phyloP scores from a whole-genome alignment of 2,797 vertebrate species.

The Acipenser ruthenus region DNA sequence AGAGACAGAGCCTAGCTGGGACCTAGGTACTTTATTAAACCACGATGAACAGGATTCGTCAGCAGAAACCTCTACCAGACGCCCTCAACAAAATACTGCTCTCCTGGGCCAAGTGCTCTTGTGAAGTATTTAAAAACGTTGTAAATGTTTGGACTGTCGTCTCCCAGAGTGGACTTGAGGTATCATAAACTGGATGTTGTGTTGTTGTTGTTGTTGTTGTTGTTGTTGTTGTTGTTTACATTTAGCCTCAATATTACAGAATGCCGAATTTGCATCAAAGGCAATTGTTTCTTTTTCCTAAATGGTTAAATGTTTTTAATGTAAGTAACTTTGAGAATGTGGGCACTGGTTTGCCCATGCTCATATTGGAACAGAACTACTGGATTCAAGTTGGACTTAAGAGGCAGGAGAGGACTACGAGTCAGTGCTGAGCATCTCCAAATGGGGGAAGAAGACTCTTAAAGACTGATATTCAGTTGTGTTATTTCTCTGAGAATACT shows the following conservation, averaged over 20 bases:
- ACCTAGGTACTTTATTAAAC: slow-evolving; percentile 56
- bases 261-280: background rate
- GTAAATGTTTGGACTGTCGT: slow-evolving; percentile 15
- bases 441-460: slow-evolving; percentile 48
- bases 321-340: slow-evolving; percentile 43
- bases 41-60: slow-evolving; percentile 66
- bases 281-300: slow-evolving; percentile 18
- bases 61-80: slow-evolving; percentile 21
- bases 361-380: slow-evolving; percentile 20
- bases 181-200: slow-evolving; percentile 36
- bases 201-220: slow-evolving; percentile 26
- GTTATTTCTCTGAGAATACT: slow-evolving; percentile 60
- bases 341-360: slow-evolving; percentile 50
- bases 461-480: slow-evolving; percentile 69
- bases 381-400: slow-evolving; percentile 24
- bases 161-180: slow-evolving; percentile 10
- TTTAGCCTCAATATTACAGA: too few species aligned
- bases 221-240: slow-evolving; percentile 27
- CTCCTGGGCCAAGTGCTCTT: slow-evolving; percentile 35
- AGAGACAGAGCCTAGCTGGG: slow-evolving; percentile 72
- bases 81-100: slow-evolving; percentile 22
- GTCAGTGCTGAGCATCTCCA: slow-evolving; percentile 24
- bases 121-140: slow-evolving; percentile 26
- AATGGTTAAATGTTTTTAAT: slow-evolving; percentile 32
- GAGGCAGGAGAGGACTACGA: background rate